Evolutionary conservation across 1,140 invertebrate species (phyloP).

Genomic region (Globodera ellingtonae): DNA sequence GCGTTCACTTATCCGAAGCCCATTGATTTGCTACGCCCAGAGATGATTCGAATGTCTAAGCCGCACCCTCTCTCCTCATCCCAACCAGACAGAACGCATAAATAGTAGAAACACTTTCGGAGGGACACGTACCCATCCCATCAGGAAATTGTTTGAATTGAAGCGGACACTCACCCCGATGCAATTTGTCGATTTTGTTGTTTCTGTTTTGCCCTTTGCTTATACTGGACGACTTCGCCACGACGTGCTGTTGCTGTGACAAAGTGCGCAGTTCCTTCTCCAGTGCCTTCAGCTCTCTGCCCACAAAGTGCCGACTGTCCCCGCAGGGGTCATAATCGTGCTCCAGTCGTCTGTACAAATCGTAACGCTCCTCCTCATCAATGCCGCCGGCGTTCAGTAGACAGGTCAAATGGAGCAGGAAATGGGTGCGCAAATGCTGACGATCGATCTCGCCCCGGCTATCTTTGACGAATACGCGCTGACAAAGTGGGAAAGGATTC

Average conservation of each 20-base stretch:
- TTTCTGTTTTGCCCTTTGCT: not conserved
- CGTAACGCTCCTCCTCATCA: conserved; percentile 40
- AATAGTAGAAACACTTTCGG: not conserved
- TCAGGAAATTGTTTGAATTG: not conserved
- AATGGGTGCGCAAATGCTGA: conserved; percentile 28
- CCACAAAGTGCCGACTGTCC: conserved; percentile 28
- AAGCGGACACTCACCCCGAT: not conserved
- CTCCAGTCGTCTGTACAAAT: conserved; percentile 30
- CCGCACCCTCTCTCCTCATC: too few relatives aligned
- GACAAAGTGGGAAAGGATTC: not conserved
- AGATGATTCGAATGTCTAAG: too few relatives aligned
- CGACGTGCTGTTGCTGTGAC: too few relatives aligned
- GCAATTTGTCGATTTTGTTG: conserved; percentile 1
- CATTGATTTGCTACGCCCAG: too few relatives aligned
- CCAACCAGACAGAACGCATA: too few relatives aligned
- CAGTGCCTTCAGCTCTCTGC: conserved; percentile 18
- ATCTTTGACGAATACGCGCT: conserved; percentile 33
- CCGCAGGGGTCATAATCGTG: conserved; percentile 12
- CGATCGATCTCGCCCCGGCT: conserved; percentile 10
- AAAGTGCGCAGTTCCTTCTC: conserved; percentile 5
- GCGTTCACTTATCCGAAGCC: too few relatives aligned
- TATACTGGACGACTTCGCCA: not conserved
- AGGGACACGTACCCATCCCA: too few relatives aligned
- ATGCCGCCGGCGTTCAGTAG: conserved; percentile 4
- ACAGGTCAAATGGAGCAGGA: conserved; percentile 29